phyloP scores from a whole-genome alignment of 2,113 vertebrate species.

The Galbula dea region DNA sequence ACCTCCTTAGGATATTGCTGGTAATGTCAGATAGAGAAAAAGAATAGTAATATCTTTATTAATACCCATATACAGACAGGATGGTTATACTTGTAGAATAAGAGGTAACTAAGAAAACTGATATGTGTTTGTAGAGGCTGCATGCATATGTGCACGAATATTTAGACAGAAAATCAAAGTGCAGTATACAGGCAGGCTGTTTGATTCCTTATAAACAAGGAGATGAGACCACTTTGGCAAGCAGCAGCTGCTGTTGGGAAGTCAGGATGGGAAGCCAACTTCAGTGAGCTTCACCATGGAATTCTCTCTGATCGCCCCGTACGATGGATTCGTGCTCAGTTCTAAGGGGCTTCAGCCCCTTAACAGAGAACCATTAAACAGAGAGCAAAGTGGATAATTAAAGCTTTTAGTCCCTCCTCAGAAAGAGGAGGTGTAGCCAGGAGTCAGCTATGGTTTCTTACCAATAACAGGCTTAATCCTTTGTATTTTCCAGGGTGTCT shows the following conservation, averaged over 20 bases:
- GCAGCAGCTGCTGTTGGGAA: background rate
- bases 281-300: background rate
- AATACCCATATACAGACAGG: background rate
- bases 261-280: background rate
- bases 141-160: background rate
- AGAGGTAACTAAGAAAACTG: background rate
- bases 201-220: background rate
- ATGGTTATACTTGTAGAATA: background rate
- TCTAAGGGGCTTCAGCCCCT: background rate
- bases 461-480: background rate
- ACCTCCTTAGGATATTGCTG: background rate
- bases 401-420: background rate
- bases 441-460: background rate
- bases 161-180: background rate
- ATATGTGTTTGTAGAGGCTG: background rate
- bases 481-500: background rate
- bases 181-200: background rate
- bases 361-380: background rate
- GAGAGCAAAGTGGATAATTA: background rate
- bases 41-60: background rate
- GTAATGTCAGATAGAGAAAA: background rate
- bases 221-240: background rate
- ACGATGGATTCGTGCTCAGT: background rate
- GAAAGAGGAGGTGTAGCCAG: background rate
- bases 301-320: background rate